These are phyloP conservation scores for Thaumatotibia leucotreta DNA, from an alignment of 1,140 invertebrate genomes.

Conservation along the genomic window DNA sequence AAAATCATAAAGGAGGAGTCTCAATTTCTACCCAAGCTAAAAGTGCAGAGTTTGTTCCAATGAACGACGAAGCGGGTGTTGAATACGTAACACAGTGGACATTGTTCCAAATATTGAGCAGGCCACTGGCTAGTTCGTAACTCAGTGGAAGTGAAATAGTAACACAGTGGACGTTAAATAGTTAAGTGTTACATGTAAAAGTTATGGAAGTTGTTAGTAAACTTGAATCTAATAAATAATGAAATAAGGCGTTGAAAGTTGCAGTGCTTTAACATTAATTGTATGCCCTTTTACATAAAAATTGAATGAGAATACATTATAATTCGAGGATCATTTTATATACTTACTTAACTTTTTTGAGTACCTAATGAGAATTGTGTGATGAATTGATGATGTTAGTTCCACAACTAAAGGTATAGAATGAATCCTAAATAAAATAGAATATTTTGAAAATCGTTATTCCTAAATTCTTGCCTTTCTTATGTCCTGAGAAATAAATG, in stretches of 20 bases:
- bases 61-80: constrained; percentile 38
- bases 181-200: constrained; percentile 16
- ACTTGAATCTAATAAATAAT: background rate
- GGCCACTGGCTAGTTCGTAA: constrained; percentile 17
- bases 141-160: constrained; percentile 16
- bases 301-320: background rate
- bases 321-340: too few species aligned
- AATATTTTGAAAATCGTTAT: too few species aligned
- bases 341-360: too few species aligned
- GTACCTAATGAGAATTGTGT: too few species aligned
- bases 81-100: constrained; percentile 24
- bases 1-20: constrained; percentile 52
- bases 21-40: constrained; percentile 59
- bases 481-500: too few species aligned
- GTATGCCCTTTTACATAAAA: background rate
- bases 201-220: background rate
- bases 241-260: background rate
- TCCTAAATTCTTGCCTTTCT: too few species aligned
- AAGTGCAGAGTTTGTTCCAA: constrained; percentile 65
- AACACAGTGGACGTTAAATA: constrained; percentile 29
- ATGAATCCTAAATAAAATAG: too few species aligned
- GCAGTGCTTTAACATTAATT: background rate
- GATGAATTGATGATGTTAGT: too few species aligned
- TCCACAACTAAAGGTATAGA: too few species aligned
- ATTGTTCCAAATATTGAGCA: constrained; percentile 47